Base-by-base conservation (phyloP, 2,797 vertebrate species). In the Phataginus tetradactyla region DNA sequence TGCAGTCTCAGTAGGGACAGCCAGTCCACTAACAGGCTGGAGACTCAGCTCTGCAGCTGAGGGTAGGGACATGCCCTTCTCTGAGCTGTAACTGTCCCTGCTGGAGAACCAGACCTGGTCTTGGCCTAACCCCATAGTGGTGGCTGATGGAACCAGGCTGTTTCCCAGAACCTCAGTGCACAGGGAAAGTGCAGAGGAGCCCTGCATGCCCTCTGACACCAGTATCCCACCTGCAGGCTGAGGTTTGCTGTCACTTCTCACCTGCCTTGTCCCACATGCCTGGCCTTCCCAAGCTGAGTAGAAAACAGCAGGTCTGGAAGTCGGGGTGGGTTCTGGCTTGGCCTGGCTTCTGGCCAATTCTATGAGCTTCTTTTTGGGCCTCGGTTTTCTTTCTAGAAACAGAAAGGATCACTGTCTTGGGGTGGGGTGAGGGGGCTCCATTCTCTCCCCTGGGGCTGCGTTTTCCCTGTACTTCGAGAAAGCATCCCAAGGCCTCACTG, bases 301-400 rank as follows among this genome's bases (percentile, higher is more conserved):
- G 86, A n/a, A 88, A 85, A n/a, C 55, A 27, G 8, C 78, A 29
- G 29, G 29, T 42, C n/a, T 74, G 42, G 78, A 45, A 27, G 15
- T 83, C 51, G 32, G 32, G 18, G 32, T 51, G 29, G 34, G 61
- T 57, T n/a, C 92, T 45, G 29, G 32, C 72, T 68, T 34, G 32
- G 13, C 21, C 55, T 69, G 49, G 75, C 55, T 25, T 90, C 89
- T 90, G 74, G 53, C 63, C 49, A 8, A n/a, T 64, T 59, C 53
- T 21, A 5, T 29, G 57, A 61, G 25, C 78, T 27, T 37, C 23
- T 49, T 17, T 78, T 72, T 63, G 55, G 39, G 45, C n/a, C n/a
- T 88, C 3, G 2, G 17, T 45, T 88, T 95, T 87, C 49, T 39
- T 90, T 87, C 45, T 20, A 53, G 87, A 94, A 75, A 63, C 29